These are phyloP conservation scores for Mirza zaza DNA, from an alignment of 2,113 vertebrate genomes.

Conservation along the genomic window DNA sequence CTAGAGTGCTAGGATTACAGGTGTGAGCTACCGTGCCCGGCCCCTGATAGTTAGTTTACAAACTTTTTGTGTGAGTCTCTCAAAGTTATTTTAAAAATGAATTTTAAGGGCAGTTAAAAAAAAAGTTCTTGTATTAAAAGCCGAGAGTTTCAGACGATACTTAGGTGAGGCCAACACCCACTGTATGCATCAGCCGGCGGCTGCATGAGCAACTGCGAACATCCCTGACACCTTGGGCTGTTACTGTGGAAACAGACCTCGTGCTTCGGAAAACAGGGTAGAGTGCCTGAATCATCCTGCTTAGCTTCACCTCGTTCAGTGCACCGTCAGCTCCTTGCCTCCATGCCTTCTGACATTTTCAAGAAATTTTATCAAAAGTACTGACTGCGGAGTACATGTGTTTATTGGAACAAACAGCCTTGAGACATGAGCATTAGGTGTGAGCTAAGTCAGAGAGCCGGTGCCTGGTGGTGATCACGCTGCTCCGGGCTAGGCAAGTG, in stretches of 20 bases:
- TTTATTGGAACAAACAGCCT: no score
- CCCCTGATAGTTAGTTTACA: not conserved
- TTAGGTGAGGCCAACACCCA: not conserved
- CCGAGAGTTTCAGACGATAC: not conserved
- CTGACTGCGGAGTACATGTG: not conserved
- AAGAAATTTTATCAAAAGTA: not conserved
- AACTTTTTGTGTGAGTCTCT: not conserved
- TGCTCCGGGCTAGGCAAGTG: not conserved
- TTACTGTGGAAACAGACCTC: conserved; percentile 47
- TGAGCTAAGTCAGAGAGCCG: not conserved
- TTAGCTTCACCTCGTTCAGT: not conserved
- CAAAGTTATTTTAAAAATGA: not conserved
- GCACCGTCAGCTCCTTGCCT: not conserved
- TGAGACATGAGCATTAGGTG: not conserved
- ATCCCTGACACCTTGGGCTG: not conserved
- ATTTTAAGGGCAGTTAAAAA: not conserved
- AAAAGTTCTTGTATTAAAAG: not conserved
- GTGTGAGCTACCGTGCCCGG: no score
- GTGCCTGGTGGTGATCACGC: accelerated
- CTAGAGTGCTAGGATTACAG: no score
- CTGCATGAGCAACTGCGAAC: not conserved
- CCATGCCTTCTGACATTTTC: not conserved
- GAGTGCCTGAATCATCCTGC: not conserved
- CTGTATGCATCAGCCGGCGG: not conserved
- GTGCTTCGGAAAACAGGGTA: not conserved